Evolutionary conservation across 2,113 vertebrate genomes (phyloP).

Genomic region (Charadrius vociferus): DNA sequence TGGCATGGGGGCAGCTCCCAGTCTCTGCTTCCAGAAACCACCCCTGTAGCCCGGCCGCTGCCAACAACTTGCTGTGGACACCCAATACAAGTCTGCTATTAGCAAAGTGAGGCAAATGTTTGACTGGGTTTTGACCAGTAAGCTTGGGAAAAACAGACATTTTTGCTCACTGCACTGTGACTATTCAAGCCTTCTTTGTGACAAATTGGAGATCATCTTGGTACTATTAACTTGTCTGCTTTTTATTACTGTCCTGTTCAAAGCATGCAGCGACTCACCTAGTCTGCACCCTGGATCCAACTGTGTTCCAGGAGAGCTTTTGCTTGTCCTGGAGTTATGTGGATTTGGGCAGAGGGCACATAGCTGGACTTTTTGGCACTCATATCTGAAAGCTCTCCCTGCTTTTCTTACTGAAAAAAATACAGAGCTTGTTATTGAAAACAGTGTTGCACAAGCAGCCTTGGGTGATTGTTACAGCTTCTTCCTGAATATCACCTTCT

Average conservation of each 20-base stretch:
- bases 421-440: neutral
- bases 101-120: neutral
- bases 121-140: neutral
- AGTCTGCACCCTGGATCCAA: too few species aligned
- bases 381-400: neutral
- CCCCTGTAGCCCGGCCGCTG: neutral
- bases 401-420: neutral
- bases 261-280: neutral
- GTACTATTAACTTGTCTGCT: neutral
- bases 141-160: neutral
- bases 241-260: neutral
- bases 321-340: neutral
- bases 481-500: neutral
- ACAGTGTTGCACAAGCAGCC: neutral
- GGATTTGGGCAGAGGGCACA: neutral
- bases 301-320: neutral
- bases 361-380: neutral
- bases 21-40: neutral
- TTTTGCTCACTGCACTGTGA: neutral
- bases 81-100: neutral
- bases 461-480: neutral
- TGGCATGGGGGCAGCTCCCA: fast-evolving
- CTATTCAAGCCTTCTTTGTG: neutral
- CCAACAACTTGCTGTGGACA: neutral
- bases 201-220: neutral